Percentiles rank a stretch among this genome's conserved stretches.
phyloP scores from a whole-genome alignment of 53 echinoderm and acorn worm genomes.

The Paracentrotus lividus region DNA sequence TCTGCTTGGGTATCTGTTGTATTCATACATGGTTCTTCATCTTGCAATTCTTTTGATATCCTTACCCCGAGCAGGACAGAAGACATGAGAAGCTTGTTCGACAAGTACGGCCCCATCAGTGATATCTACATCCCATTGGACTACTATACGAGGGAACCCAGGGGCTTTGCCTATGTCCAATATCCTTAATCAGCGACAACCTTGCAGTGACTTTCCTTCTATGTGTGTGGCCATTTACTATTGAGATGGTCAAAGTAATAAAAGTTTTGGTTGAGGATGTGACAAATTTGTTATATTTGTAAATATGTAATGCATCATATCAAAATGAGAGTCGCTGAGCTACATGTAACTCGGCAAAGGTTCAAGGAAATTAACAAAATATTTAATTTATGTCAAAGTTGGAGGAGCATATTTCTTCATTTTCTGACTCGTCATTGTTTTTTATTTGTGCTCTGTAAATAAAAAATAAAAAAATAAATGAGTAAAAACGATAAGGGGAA shows the following conservation, averaged over 20 bases:
- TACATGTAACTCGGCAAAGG: too few relatives aligned
- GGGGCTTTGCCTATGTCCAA: constrained; percentile 99
- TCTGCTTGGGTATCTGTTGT: not conserved
- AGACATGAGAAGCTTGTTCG: constrained; percentile 87
- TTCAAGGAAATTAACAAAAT: too few relatives aligned
- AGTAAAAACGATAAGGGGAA: too few relatives aligned
- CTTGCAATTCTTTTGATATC: constrained; percentile 12
- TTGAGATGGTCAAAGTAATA: not conserved
- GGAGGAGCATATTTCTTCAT: too few relatives aligned
- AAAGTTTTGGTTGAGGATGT: not conserved
- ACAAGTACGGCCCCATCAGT: constrained; percentile 93
- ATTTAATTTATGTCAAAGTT: too few relatives aligned
- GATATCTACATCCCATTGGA: constrained; percentile 99
- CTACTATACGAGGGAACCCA: constrained; percentile 88
- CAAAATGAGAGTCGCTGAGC: too few relatives aligned
- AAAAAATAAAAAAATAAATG: too few relatives aligned
- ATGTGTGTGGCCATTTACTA: not conserved
- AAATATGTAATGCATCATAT: too few relatives aligned
- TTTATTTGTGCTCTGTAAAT: too few relatives aligned
- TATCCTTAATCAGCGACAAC: constrained; percentile 87
- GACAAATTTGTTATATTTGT: not conserved
- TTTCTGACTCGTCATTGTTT: too few relatives aligned
- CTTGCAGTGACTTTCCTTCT: constrained; percentile 5
- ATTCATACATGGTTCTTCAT: not conserved
- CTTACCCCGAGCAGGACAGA: constrained; percentile 86